These are phyloP conservation scores for Hydropotes inermis DNA, from an alignment of 2,113 vertebrate species.

Conservation along the genomic window DNA sequence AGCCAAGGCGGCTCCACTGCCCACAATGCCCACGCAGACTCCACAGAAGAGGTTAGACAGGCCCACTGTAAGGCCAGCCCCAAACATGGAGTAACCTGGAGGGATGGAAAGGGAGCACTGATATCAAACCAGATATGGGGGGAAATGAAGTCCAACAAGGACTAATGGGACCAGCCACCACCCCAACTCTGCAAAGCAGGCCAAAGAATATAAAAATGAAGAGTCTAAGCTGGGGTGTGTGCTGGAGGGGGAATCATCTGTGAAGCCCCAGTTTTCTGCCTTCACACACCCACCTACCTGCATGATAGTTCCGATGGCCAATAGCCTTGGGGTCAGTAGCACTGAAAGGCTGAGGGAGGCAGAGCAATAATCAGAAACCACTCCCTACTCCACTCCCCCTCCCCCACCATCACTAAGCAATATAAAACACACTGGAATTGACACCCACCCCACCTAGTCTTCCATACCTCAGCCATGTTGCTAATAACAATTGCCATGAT, in stretches of 20 bases:
- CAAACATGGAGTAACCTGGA: constrained; percentile 98
- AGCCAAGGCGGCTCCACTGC: constrained; percentile 96
- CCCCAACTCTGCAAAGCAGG: neutral
- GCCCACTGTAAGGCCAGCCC: constrained; percentile 96
- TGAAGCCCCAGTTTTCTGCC: neutral
- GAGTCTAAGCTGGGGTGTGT: neutral
- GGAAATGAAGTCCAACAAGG: neutral
- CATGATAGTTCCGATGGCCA: constrained; percentile 93
- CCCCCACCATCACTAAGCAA: neutral
- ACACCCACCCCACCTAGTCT: neutral
- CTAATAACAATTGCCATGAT: constrained; percentile 99
- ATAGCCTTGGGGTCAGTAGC: constrained; percentile 92
- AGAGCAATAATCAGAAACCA: constrained; percentile 29
- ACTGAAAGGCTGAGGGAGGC: constrained; percentile 84
- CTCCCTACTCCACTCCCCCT: neutral
- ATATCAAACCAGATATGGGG: neutral
- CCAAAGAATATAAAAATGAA: neutral
- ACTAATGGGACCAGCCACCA: neutral
- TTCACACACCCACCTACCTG: constrained; percentile 82
- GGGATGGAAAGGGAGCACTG: neutral
- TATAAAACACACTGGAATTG: neutral
- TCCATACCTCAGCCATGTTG: constrained; percentile 95
- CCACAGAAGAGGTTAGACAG: constrained; percentile 99
- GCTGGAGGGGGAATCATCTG: neutral
- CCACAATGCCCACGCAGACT: constrained; percentile 97